Evolutionary conservation across 2,888 invertebrate genomes (phyloP).

Genomic region (Hyposoter didymator): DNA sequence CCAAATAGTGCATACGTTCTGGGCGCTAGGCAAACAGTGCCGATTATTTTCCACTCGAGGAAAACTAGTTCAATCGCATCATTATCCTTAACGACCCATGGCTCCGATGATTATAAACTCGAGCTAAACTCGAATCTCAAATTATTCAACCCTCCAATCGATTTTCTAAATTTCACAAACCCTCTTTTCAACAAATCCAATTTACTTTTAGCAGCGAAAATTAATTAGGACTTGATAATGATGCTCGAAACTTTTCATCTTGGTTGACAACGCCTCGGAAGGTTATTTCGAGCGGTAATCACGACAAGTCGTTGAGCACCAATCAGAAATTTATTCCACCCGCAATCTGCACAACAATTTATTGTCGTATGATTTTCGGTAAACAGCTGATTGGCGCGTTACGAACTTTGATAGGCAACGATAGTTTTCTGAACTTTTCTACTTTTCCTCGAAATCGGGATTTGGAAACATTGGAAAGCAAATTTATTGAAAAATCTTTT

Average conservation of each 20-base stretch:
- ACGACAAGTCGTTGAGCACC: background rate
- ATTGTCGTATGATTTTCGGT: background rate
- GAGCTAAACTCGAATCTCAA: background rate
- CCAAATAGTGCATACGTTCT: slow-evolving; percentile 51
- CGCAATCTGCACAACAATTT: background rate
- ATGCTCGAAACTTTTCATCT: background rate
- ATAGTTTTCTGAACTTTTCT: background rate
- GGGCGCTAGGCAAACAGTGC: background rate
- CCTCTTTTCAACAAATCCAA: background rate
- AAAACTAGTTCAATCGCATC: slow-evolving; percentile 33
- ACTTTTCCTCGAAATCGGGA: too few relatives aligned
- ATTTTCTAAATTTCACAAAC: background rate
- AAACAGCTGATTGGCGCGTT: background rate
- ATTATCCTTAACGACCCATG: slow-evolving; percentile 5
- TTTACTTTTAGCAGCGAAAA: background rate
- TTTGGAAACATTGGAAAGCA: too few relatives aligned
- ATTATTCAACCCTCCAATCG: background rate
- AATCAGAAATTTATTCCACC: background rate
- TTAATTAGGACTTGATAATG: background rate
- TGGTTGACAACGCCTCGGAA: background rate
- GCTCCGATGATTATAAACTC: slow-evolving; percentile 9
- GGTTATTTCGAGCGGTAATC: background rate
- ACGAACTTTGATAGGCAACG: background rate
- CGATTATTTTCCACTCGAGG: slow-evolving; percentile 49
- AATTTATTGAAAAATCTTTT: too few relatives aligned